Evolutionary conservation across 2,797 vertebrate genomes (phyloP).

Genomic region (Vipera ursinii): DNA sequence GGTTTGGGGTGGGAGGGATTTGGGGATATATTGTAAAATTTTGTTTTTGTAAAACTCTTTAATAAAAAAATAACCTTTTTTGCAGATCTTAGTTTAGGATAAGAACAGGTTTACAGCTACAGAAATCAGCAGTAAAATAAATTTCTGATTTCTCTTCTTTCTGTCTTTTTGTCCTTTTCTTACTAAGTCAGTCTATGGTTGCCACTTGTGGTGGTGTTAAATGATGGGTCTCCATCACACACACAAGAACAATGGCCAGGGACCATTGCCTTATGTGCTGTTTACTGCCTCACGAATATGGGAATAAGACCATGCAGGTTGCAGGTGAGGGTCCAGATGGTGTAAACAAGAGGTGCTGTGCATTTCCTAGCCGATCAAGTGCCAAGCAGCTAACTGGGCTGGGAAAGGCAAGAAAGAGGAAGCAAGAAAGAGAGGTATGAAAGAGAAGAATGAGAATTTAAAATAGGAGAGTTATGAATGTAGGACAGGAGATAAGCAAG

Average conservation of each 20-base stretch:
- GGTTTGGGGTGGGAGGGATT: no score
- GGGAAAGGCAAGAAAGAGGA: not conserved
- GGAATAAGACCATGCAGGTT: not conserved
- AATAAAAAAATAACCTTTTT: no score
- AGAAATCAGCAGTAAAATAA: not conserved
- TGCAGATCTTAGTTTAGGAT: not conserved
- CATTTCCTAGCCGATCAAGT: not conserved
- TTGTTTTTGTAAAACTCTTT: no score
- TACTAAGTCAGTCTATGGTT: not conserved
- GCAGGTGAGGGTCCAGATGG: not conserved
- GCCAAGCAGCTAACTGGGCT: not conserved
- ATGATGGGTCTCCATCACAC: not conserved
- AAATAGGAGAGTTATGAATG: not conserved
- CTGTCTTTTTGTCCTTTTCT: not conserved
- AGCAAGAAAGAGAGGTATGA: not conserved
- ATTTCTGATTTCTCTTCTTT: not conserved
- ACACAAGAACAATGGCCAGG: not conserved
- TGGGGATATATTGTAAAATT: no score
- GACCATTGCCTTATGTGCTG: not conserved
- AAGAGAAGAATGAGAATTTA: not conserved
- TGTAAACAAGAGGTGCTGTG: not conserved
- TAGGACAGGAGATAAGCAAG: not conserved
- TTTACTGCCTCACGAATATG: not conserved
- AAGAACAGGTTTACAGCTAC: not conserved
- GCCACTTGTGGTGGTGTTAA: not conserved